A percentile compares a stretch with the other conserved stretches of the same genome.
Conservation (phyloP, 2,888 invertebrate genomes). For the Agrilus cyanescens region DNA sequence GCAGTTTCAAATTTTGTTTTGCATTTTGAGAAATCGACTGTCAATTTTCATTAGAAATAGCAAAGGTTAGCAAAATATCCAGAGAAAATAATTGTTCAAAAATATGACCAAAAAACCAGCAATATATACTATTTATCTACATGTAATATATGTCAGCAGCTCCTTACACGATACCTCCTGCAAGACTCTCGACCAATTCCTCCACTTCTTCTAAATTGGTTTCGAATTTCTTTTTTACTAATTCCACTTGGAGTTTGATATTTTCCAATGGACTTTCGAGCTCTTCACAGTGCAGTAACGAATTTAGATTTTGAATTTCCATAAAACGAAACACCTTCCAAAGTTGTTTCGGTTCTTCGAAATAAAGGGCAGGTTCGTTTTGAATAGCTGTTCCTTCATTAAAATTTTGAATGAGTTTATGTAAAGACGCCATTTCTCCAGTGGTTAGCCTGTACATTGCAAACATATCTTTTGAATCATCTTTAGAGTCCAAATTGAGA, state of each 20-base stretch:
- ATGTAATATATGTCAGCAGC: too few relatives aligned
- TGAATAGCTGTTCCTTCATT: slow-evolving; percentile 35
- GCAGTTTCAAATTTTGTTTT: too few relatives aligned
- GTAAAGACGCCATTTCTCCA: slow-evolving; percentile 24
- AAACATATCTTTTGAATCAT: slow-evolving; percentile 14
- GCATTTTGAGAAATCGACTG: too few relatives aligned
- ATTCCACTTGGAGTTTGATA: slow-evolving; percentile 37
- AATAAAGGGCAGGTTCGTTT: slow-evolving; percentile 43
- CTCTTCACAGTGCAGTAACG: slow-evolving; percentile 47
- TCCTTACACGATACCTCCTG: slow-evolving; percentile 29
- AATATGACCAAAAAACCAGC: not conserved
- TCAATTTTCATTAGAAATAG: too few relatives aligned
- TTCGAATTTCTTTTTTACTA: slow-evolving; percentile 33
- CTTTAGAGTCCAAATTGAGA: slow-evolving; percentile 6
- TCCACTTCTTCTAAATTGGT: slow-evolving; percentile 33
- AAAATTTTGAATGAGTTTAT: slow-evolving; percentile 37
- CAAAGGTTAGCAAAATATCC: not conserved
- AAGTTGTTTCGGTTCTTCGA: slow-evolving; percentile 43
- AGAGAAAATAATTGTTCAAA: not conserved
- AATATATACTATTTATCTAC: too few relatives aligned
- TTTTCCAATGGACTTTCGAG: slow-evolving; percentile 41
- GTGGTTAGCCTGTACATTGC: slow-evolving; percentile 7
- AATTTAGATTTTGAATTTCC: slow-evolving; percentile 51
- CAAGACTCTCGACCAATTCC: slow-evolving; percentile 33
- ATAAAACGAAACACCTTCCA: slow-evolving; percentile 45